A percentile compares a stretch with the other conserved stretches of the same genome.
Conservation (phyloP, 64 coral and sea anemone genomes). For the Pachyseris speciosa region DNA sequence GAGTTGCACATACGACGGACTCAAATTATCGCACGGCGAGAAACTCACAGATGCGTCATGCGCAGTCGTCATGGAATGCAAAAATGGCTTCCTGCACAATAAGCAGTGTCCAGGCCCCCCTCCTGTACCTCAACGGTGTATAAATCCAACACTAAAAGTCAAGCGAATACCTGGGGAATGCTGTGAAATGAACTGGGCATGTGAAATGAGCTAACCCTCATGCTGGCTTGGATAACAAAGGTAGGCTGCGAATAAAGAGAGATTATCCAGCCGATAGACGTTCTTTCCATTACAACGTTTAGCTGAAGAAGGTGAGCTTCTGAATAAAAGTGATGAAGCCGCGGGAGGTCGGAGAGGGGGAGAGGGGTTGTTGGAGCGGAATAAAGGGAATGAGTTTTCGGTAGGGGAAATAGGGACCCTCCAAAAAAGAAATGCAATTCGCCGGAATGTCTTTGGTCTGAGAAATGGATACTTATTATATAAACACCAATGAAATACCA, state of each 20-base stretch:
- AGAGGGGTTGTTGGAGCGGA: too few relatives aligned
- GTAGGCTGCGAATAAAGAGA: neutral
- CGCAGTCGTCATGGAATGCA: constrained; percentile 82
- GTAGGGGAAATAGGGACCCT: too few relatives aligned
- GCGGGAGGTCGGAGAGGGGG: too few relatives aligned
- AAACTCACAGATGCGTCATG: constrained; percentile 85
- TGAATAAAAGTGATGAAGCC: too few relatives aligned
- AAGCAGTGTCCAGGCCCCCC: constrained; percentile 80
- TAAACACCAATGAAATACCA: too few relatives aligned
- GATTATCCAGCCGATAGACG: too few relatives aligned
- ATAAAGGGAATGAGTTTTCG: too few relatives aligned
- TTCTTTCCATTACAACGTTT: neutral
- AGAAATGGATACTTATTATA: too few relatives aligned
- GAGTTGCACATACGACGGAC: constrained; percentile 70
- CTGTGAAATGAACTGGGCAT: constrained; percentile 83
- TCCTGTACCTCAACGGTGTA: constrained; percentile 65
- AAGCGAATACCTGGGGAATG: constrained; percentile 78
- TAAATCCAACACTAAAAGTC: constrained; percentile 83
- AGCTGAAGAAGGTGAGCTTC: too few relatives aligned
- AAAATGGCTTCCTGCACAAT: constrained; percentile 78
- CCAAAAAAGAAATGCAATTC: too few relatives aligned
- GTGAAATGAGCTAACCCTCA: constrained; percentile 55
- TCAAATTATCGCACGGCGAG: constrained; percentile 80
- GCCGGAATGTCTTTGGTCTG: too few relatives aligned
- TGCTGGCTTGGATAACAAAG: neutral